Conservation (phyloP, 2,113 vertebrate genomes). For the Fulica atra region DNA sequence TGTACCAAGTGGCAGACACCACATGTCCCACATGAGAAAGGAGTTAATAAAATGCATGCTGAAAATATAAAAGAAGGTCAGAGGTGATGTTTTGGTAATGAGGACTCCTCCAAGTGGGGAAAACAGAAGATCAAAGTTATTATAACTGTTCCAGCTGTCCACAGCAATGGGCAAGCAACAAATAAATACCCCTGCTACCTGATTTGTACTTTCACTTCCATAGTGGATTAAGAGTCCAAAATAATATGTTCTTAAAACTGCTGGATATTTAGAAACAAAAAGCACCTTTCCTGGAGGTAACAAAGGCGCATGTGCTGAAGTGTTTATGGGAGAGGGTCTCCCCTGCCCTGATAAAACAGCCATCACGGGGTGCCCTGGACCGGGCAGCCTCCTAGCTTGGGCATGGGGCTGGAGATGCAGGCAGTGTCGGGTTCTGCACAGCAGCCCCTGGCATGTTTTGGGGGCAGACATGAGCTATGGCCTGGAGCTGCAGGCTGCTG, state of each 20-base stretch:
- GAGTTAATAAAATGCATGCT: slow-evolving; percentile 69
- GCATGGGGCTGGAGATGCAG: background rate
- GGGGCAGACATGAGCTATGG: background rate
- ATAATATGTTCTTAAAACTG: background rate
- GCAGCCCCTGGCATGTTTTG: fast-evolving
- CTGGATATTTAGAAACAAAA: background rate
- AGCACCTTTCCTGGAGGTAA: background rate
- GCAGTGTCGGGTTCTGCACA: background rate
- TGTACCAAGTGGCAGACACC: slow-evolving; percentile 59
- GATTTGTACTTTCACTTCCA: background rate
- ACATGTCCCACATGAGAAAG: slow-evolving; percentile 66
- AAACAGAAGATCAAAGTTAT: slow-evolving; percentile 66
- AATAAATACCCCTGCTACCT: background rate
- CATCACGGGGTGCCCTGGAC: background rate
- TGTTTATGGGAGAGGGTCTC: background rate
- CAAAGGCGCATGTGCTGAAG: background rate
- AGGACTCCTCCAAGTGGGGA: slow-evolving; percentile 62
- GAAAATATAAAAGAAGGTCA: slow-evolving; percentile 73
- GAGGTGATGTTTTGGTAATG: slow-evolving; percentile 62
- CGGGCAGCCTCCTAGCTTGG: background rate
- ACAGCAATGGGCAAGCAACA: background rate
- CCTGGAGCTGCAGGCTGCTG: background rate
- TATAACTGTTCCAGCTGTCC: slow-evolving; percentile 54
- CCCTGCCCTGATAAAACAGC: background rate
- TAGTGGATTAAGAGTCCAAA: background rate